Evolutionary conservation across 1,140 invertebrate species (phyloP), one percentile per base, ranked within the genome.

Genomic region (Chelonus insularis): DNA sequence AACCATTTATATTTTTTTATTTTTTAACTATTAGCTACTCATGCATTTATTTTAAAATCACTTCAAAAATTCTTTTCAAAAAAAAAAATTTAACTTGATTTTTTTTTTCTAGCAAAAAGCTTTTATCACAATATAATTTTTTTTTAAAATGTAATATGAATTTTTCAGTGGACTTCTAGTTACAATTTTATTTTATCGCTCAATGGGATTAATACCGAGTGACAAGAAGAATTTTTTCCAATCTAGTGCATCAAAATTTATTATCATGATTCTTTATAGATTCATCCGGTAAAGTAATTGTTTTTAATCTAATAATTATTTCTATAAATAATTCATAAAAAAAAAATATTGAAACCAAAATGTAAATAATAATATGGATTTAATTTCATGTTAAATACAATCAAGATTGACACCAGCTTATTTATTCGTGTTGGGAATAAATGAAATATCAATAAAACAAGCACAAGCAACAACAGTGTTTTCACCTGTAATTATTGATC

Each of bases 321-420:
- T 16, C 3, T 25, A 32, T 4, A n/a, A n/a, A n/a, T n/a, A n/a
- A n/a, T n/a, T 18, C 12, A 12, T 23, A 11, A 8, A 29, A 50
- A 25, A 7, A 29, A 25, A 12, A 14, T 23, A 11, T 4, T 14
- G 0, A 29, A n/a, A 25, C 8, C 11, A 29, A 32, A 29, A 11
- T 18, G 1, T 1, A 48, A 48, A 18, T 9, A 48, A 48, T 4
- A 16, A 48, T 29, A 36, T 32, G 23, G 6, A 7, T 29, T 29
- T n/a, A 20, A 41, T 48, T 47, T 23, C 20, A 16, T 43, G 1
- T 18, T 23, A 9, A 21, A 16, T 21, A 8, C 39, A 52, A n/a
- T 41, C 14, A 48, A 87, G 91, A 65, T 78, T 93, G 57, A 92
- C 91, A 1, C 91, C 91, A 11, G 90, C 89, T 2, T 94, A 93